These are phyloP conservation scores for Aphis gossypii DNA, from an alignment of 1,140 invertebrate species.

Conservation along the genomic window DNA sequence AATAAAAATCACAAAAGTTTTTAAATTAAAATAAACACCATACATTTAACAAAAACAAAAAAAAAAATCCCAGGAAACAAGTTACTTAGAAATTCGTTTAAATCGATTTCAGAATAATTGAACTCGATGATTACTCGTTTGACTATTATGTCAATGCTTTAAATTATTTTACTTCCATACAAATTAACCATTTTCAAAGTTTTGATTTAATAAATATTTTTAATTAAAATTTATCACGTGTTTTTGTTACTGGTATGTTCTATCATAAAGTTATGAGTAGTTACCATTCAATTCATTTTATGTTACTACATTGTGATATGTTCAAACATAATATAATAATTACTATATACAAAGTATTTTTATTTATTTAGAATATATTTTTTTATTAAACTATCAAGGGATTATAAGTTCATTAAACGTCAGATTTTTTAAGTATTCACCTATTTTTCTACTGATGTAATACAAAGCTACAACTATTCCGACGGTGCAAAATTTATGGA, in stretches of 20 bases:
- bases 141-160: neutral
- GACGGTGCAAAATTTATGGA: too few species aligned
- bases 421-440: neutral
- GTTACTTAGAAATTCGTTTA: neutral
- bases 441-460: neutral
- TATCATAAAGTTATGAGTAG: neutral
- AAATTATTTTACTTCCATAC: neutral
- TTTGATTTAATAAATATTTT: neutral
- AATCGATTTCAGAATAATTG: neutral
- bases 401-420: neutral
- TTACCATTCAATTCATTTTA: neutral
- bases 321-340: neutral
- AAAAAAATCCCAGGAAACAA: neutral
- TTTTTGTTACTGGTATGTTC: neutral
- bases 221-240: neutral
- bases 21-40: neutral
- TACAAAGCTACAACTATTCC: neutral
- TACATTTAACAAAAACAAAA: neutral
- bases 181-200: neutral
- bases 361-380: neutral
- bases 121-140: neutral
- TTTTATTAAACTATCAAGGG: neutral
- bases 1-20: slow-evolving; percentile 3
- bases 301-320: neutral
- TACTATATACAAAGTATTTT: neutral